phyloP scores from a whole-genome alignment of 1,140 invertebrate species.

The Heliconius hewitsoni region DNA sequence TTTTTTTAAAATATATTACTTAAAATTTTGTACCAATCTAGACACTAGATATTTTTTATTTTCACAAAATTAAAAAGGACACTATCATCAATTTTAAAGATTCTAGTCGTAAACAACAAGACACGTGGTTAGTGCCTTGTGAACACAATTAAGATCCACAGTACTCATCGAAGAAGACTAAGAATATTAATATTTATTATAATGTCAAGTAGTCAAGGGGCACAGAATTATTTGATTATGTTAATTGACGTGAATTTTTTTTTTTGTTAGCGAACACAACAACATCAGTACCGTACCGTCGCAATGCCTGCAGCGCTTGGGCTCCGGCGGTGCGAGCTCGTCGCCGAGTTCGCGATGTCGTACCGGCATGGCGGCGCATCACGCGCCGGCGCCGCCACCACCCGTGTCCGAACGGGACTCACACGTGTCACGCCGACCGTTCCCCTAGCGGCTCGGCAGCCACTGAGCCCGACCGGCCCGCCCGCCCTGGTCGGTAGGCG shows the following conservation, averaged over 20 bases:
- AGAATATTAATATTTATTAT: neutral
- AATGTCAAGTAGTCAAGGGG: neutral
- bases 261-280: neutral
- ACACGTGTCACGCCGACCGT: conserved; percentile 57
- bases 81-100: neutral
- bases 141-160: conserved; percentile 12
- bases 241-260: neutral
- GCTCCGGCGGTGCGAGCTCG: conserved; percentile 77
- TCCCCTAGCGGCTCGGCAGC: conserved; percentile 71
- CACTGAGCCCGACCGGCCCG: conserved; percentile 69
- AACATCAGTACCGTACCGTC: conserved; percentile 63
- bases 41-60: neutral
- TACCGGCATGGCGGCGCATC: conserved; percentile 80
- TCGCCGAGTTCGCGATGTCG: conserved; percentile 78
- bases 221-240: neutral
- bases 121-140: conserved; percentile 24
- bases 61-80: neutral
- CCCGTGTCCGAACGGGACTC: conserved; percentile 58
- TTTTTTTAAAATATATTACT: no score
- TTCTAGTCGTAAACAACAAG: conserved; percentile 21
- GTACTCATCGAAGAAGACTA: conserved; percentile 12
- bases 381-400: conserved; percentile 75
- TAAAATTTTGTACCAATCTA: neutral
- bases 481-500: conserved; percentile 75
- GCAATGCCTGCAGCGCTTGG: conserved; percentile 81